Evolutionary conservation across 2,113 vertebrate species (phyloP), one percentile per base, ranked within the genome.

Genomic region (Melanerpes aurifrons): DNA sequence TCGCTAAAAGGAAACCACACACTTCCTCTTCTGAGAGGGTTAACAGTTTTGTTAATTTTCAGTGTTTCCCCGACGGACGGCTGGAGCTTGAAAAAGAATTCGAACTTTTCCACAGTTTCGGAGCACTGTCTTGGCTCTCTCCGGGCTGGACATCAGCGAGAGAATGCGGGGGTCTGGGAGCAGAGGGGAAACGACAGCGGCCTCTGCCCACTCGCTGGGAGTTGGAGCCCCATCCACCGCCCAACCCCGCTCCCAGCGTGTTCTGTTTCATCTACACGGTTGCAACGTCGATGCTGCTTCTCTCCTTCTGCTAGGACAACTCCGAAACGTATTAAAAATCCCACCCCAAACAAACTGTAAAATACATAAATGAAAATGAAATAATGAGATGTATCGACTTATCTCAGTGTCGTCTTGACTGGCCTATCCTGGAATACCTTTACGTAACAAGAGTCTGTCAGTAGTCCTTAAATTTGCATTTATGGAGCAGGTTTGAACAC

Each of bases 231-330:
- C 35, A 29, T 15, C 4, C 24, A 2, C 53, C 2, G 22, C 40
- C 43, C 26, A 1, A 2, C 5, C 1, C 2, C 2, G 4, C 31
- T 58, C 4, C 47, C 32, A 1, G n/a, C 1, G 7, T 6, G 2
- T 19, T 9, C 31, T 15, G 4, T 50, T 37, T 32, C 19, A 31
- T 21, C 19, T 26, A 1, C 20, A 2, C 0, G 1, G 17, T 12
- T 17, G 17, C n/a, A 45, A 8, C 12, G 4, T 15, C 8, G 31
- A 9, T 3, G 3, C 35, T 37, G 12, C 18, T 61, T 53, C 17
- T 10, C 14, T 6, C 0, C 3, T 40, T 31, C 2, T 71, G 47
- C 48, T 69, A 4, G 13, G 12, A 10, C 5, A 5, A 6, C 25
- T 75, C 32, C 12, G 62, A 71, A 68, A 45, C 10, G 4, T 2